Evolutionary conservation across 2,888 invertebrate genomes (phyloP).

Genomic region (Cotesia congregata): DNA sequence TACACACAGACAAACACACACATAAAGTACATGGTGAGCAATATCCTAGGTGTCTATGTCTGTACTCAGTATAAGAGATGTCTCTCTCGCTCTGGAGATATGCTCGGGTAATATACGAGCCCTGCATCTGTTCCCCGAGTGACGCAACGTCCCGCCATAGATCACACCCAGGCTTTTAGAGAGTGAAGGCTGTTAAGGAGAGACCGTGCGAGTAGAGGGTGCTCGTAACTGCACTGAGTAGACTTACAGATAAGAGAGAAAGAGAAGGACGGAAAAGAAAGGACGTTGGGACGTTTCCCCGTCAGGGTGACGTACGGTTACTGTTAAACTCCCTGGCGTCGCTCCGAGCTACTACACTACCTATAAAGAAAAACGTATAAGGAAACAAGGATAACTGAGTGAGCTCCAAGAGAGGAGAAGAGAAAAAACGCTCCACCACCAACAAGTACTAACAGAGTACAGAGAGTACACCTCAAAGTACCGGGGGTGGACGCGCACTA

Average conservation of each 20-base stretch:
- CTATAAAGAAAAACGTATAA: constrained; percentile 49
- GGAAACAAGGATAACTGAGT: constrained; percentile 36
- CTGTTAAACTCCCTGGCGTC: constrained; percentile 62
- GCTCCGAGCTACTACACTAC: constrained; percentile 23
- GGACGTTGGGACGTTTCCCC: constrained; percentile 44
- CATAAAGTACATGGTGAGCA: constrained; percentile 17
- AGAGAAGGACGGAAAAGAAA: constrained; percentile 52
- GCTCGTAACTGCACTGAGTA: constrained; percentile 55
- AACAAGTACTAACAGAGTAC: not conserved
- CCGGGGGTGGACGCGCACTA: constrained; percentile 21
- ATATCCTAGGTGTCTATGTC: constrained; percentile 22
- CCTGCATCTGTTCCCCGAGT: constrained; percentile 71
- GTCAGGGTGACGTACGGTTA: constrained; percentile 67
- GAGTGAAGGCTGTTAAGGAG: constrained; percentile 74
- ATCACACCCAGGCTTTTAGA: constrained; percentile 76
- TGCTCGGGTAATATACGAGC: constrained; percentile 69
- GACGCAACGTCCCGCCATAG: constrained; percentile 79
- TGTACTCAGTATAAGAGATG: not conserved
- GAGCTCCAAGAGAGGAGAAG: not conserved
- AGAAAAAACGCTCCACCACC: not conserved
- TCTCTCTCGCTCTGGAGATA: constrained; percentile 58
- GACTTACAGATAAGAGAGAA: constrained; percentile 49
- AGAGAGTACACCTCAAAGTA: constrained; percentile 49
- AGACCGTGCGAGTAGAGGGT: constrained; percentile 62
- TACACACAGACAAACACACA: constrained; percentile 52